Evolutionary conservation across 2,888 invertebrate genomes (phyloP), one percentile per base, ranked within the genome.

Genomic region (Linnaemya vulpina): DNA sequence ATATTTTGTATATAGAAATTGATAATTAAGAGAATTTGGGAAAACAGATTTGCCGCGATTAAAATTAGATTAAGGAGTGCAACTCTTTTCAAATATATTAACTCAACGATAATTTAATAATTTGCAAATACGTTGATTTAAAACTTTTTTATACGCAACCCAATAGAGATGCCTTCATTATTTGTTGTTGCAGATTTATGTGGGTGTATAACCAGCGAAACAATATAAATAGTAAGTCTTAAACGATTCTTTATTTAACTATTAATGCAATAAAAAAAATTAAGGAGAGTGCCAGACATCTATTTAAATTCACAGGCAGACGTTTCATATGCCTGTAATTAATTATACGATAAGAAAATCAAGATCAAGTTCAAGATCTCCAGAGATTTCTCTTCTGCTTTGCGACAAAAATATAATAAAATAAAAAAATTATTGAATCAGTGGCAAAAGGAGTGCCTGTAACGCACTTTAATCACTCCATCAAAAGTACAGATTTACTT

Each of bases 321-420:
- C 30, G 5, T 2, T 30, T 30, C 5, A 30, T 25, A 15, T 58
- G 30, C 1, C 53, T 67, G 65, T 73, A 77, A 77, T 73, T 83
- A 77, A 77, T 77, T 67, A 49, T 62, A 68, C 53, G 55, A 71
- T 25, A 51, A 55, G 3, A 46, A 63, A 70, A 30, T 53, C 62
- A 74, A 78, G 60, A 78, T 83, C 83, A 78, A 78, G 78, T 78
- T 83, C 58, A 74, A 77, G 58, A 60, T 67, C 35, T 46, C 68
- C 30, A 68, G 40, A 53, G 20, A 58, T 5, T n/a, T 30, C 25
- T 58, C 1, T 30, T 13, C 1, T 58, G 30, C 30, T 7, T 30
- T 55, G 22, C 4, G 22, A 25, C 53, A 25, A 1, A 22, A 53
- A 5, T 22, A 35, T 7, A 35, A 35, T 7, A 35, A 35, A 35